These are phyloP conservation scores for Galerucella calmariensis DNA, from an alignment of 2,888 invertebrate genomes.

Conservation along the genomic window DNA sequence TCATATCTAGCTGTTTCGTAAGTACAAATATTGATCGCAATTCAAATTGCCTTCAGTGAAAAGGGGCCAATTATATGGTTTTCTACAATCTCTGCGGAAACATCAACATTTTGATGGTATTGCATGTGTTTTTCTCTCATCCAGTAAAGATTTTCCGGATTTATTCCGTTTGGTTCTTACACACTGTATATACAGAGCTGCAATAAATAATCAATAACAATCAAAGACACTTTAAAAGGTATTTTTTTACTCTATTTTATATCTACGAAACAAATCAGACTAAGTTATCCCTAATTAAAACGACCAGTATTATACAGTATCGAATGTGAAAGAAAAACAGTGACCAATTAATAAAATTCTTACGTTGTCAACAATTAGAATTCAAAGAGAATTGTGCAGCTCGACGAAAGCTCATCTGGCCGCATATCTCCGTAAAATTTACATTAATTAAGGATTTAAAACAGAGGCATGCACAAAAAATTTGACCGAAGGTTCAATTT, in stretches of 20 bases:
- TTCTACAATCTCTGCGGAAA: too few species aligned
- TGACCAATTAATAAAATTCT: slow-evolving; percentile 47
- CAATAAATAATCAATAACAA: too few species aligned
- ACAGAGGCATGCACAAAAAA: slow-evolving; percentile 21
- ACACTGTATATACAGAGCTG: too few species aligned
- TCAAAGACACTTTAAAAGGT: too few species aligned
- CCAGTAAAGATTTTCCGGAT: background rate
- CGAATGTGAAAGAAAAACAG: slow-evolving; percentile 29
- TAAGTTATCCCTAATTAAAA: slow-evolving; percentile 37
- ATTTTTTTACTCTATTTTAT: background rate
- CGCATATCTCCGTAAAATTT: slow-evolving; percentile 60
- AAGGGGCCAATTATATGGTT: too few species aligned
- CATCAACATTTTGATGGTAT: too few species aligned
- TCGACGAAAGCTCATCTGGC: slow-evolving; percentile 53
- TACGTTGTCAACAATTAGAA: slow-evolving; percentile 56
- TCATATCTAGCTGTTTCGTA: too few species aligned
- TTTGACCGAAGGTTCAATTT: too few species aligned
- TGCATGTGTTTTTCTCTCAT: too few species aligned
- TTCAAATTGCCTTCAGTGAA: too few species aligned
- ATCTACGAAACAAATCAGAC: slow-evolving; percentile 24
- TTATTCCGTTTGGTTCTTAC: background rate
- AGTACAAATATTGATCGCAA: too few species aligned
- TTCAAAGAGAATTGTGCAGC: slow-evolving; percentile 55
- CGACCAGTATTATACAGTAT: slow-evolving; percentile 25
- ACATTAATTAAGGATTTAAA: slow-evolving; percentile 61